A percentile compares a stretch with the other conserved stretches of the same genome.
Evolutionary conservation across 53 echinoderm and acorn worm species (phyloP).

Genomic region (Patiria pectinifera): DNA sequence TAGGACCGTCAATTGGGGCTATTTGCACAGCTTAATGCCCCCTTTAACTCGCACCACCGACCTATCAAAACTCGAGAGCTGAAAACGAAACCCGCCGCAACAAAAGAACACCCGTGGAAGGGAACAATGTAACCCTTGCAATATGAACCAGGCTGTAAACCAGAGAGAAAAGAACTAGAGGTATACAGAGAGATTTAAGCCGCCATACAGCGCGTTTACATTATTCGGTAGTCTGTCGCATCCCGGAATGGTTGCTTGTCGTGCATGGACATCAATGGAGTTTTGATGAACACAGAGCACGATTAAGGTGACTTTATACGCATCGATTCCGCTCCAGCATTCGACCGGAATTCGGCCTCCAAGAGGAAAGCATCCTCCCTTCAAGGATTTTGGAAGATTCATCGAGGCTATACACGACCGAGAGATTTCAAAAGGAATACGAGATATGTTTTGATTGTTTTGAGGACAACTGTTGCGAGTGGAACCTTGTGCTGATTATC

Average conservation of each 20-base stretch:
- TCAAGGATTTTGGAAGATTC: not conserved
- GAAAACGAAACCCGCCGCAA: conserved; percentile 44
- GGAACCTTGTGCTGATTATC: not conserved
- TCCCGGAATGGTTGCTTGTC: too few relatives aligned
- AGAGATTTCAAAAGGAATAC: not conserved
- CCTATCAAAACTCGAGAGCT: conserved; percentile 35
- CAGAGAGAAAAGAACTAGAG: not conserved
- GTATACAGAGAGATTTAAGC: not conserved
- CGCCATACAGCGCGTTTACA: not conserved
- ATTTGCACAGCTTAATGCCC: not conserved
- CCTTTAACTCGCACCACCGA: conserved; percentile 33
- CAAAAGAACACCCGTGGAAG: conserved; percentile 17
- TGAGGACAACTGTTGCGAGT: not conserved
- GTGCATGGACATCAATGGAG: not conserved
- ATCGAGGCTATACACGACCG: not conserved
- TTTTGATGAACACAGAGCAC: not conserved
- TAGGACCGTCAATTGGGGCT: not conserved
- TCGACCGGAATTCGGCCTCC: not conserved
- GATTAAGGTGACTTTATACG: not conserved
- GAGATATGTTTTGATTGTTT: not conserved
- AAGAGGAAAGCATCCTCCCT: not conserved
- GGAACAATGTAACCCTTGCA: conserved; percentile 9
- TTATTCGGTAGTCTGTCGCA: too few relatives aligned
- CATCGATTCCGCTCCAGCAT: not conserved
- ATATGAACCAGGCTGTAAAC: not conserved